These are phyloP conservation scores for Calidris pygmaea DNA, from an alignment of 2,113 vertebrate species.

Conservation along the genomic window DNA sequence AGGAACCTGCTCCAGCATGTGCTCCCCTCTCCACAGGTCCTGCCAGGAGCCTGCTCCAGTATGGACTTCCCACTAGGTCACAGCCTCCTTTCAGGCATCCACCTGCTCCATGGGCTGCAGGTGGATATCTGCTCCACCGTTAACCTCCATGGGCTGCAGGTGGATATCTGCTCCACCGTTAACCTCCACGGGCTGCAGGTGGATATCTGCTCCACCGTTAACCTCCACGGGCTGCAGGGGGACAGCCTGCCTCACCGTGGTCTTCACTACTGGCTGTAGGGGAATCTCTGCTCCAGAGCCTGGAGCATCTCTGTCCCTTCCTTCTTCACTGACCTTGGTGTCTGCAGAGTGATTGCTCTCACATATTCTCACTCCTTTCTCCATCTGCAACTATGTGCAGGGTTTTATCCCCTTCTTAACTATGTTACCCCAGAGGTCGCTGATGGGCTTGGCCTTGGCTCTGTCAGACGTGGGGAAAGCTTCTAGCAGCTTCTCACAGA, in stretches of 20 bases:
- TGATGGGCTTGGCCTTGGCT: neutral
- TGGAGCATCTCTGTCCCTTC: neutral
- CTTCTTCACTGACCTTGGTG: neutral
- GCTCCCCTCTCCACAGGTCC: too few relatives aligned
- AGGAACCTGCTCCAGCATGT: neutral
- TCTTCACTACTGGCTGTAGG: neutral
- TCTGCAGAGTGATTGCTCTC: neutral
- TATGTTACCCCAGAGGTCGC: neutral
- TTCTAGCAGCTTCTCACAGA: neutral
- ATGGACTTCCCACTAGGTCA: neutral
- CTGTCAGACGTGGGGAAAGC: neutral
- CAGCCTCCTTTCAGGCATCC: neutral
- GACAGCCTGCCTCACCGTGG: neutral
- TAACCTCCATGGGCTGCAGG: too few relatives aligned
- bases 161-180: too few relatives aligned
- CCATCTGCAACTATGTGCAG: neutral
- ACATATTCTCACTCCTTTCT: neutral
- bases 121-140: too few relatives aligned
- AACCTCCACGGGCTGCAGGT: too few relatives aligned
- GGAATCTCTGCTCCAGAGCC: neutral
- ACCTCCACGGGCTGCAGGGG: neutral
- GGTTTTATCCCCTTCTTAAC: neutral
- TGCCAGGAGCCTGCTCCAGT: too few relatives aligned
- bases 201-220: neutral
- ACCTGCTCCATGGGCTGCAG: neutral